A percentile compares a stretch with the other conserved stretches of the same genome.
phyloP scores from a whole-genome alignment of 2,888 invertebrate genomes.

The Scaptomyza reducta region DNA sequence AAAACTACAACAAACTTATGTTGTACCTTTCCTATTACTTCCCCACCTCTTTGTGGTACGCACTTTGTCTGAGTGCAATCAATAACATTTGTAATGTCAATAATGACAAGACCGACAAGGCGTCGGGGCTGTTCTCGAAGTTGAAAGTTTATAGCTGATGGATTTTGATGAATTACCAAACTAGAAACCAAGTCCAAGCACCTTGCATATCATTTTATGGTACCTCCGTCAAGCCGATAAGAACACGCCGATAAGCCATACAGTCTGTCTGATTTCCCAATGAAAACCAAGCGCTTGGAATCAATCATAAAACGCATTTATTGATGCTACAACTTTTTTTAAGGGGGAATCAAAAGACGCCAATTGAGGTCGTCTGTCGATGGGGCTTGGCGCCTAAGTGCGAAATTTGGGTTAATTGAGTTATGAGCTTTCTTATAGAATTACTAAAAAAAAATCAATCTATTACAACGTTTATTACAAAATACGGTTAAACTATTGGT shows the following conservation, averaged over 20 bases:
- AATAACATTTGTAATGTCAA: conserved; percentile 80
- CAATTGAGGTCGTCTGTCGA: conserved; percentile 53
- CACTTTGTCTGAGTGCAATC: conserved; percentile 49
- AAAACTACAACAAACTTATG: conserved; percentile 4
- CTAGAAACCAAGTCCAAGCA: conserved; percentile 37
- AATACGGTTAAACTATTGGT: conserved; percentile 26
- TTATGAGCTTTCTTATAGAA: background rate
- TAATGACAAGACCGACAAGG: conserved; percentile 69
- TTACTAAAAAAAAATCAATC: no score
- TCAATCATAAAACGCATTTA: conserved; percentile 65
- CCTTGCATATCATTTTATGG: conserved; percentile 65
- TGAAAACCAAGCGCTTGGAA: conserved; percentile 11
- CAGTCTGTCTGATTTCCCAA: conserved; percentile 26
- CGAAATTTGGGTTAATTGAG: conserved; percentile 68
- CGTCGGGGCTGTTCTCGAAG: conserved; percentile 44
- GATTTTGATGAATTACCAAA: conserved; percentile 68
- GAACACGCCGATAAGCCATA: conserved; percentile 41
- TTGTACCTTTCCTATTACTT: background rate
- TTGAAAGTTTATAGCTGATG: conserved; percentile 61
- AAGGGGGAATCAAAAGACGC: background rate
- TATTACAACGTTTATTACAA: conserved; percentile 2
- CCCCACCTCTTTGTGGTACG: background rate
- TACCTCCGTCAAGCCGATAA: conserved; percentile 33
- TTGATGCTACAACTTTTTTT: conserved; percentile 46
- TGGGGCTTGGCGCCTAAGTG: conserved; percentile 36